Percentiles rank a stretch among this genome's conserved stretches.
These are phyloP conservation scores for Pteropus alecto DNA, from an alignment of 2,113 vertebrate species.

Conservation along the genomic window DNA sequence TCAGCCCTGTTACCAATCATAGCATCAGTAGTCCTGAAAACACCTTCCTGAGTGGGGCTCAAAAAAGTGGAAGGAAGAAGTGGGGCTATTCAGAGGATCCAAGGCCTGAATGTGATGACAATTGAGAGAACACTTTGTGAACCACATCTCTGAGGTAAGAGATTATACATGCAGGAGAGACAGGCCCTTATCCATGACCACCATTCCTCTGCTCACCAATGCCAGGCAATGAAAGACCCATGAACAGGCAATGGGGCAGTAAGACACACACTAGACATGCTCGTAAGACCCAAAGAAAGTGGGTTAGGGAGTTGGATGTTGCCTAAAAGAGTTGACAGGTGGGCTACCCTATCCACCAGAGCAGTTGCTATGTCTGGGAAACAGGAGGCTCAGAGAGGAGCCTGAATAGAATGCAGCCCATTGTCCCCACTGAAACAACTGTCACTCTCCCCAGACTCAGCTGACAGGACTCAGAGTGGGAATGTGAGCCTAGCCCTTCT, in stretches of 20 bases:
- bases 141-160: background rate
- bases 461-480: background rate
- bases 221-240: background rate
- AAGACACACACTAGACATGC: no score
- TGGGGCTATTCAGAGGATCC: background rate
- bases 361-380: conserved; percentile 42
- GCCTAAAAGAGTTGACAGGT: conserved; percentile 14
- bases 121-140: background rate
- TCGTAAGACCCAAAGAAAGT: background rate
- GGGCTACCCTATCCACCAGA: background rate
- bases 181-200: background rate
- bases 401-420: background rate
- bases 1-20: background rate
- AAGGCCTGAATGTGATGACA: no score
- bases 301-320: background rate
- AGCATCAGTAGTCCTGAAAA: background rate
- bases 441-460: background rate
- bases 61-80: no score
- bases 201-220: background rate
- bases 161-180: background rate
- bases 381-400: background rate
- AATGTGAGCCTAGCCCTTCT: background rate
- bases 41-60: background rate
- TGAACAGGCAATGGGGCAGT: background rate
- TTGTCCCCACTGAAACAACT: conserved; percentile 37